Evolutionary conservation across 2,113 vertebrate genomes (phyloP).

Genomic region (human (Homo sapiens)): DNA sequence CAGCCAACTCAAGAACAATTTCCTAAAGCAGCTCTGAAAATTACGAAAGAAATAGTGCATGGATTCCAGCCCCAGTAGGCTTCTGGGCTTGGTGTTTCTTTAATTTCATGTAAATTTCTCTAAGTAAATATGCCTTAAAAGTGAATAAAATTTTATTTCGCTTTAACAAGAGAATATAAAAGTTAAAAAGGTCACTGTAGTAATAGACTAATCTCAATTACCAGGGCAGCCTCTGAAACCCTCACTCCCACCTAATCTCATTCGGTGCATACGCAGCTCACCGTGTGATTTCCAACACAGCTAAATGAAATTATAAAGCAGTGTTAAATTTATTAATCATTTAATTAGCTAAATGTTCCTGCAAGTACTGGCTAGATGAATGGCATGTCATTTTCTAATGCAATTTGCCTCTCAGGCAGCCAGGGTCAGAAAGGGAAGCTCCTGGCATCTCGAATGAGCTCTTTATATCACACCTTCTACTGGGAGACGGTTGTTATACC

Average conservation of each 20-base stretch:
- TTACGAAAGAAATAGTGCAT: slow-evolving; percentile 42
- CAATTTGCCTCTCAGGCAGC: slow-evolving; percentile 95
- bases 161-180: slow-evolving; percentile 96
- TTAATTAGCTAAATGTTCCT: slow-evolving; percentile 99
- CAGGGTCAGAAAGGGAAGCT: slow-evolving; percentile 94
- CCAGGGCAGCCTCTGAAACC: slow-evolving; percentile 92
- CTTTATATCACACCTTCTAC: slow-evolving; percentile 84
- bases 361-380: slow-evolving; percentile 95
- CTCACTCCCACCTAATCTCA: slow-evolving; percentile 95
- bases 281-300: slow-evolving; percentile 96
- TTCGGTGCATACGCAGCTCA: slow-evolving; percentile 89
- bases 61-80: slow-evolving; percentile 36
- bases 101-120: slow-evolving; percentile 87
- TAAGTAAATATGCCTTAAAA: slow-evolving; percentile 92
- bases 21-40: slow-evolving; percentile 54
- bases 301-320: slow-evolving; percentile 99
- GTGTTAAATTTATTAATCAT: slow-evolving; percentile 99
- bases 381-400: slow-evolving; percentile 97
- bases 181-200: slow-evolving; percentile 97
- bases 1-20: slow-evolving; percentile 29
- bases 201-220: slow-evolving; percentile 99
- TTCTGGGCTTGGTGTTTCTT: slow-evolving; percentile 80
- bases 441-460: slow-evolving; percentile 88
- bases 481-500: slow-evolving; percentile 76
- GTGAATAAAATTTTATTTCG: slow-evolving; percentile 94